Conservation (phyloP, 2,888 invertebrate species). For the Neria commutata region DNA sequence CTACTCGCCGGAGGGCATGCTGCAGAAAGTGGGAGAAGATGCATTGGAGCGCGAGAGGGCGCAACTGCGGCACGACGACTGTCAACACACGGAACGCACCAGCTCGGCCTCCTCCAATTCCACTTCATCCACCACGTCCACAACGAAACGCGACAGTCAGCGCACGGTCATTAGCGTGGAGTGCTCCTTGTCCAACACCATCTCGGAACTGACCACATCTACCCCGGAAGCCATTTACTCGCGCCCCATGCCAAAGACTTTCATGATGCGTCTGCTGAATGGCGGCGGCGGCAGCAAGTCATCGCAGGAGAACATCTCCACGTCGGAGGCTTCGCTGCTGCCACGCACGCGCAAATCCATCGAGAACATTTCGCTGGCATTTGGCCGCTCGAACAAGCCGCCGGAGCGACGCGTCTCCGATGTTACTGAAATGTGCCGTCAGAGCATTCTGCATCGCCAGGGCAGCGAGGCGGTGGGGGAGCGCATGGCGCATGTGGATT, state of each 20-base stretch:
- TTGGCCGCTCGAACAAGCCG: slow-evolving; percentile 49
- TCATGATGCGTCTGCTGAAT: slow-evolving; percentile 51
- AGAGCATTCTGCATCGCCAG: slow-evolving; percentile 70
- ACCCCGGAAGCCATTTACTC: slow-evolving; percentile 36
- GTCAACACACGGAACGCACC: slow-evolving; percentile 32
- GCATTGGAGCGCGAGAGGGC: slow-evolving; percentile 27
- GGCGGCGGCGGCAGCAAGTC: slow-evolving; percentile 33
- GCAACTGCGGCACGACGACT: background rate
- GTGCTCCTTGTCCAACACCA: slow-evolving; percentile 27
- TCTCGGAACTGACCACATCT: slow-evolving; percentile 23
- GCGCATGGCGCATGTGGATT: slow-evolving; percentile 86
- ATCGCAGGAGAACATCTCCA: slow-evolving; percentile 42
- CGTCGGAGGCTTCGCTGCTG: slow-evolving; percentile 53
- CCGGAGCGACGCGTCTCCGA: slow-evolving; percentile 59
- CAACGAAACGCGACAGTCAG: slow-evolving; percentile 49
- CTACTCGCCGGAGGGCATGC: slow-evolving; percentile 52
- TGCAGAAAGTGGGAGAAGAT: slow-evolving; percentile 54
- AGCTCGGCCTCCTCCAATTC: slow-evolving; percentile 36
- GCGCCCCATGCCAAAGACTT: slow-evolving; percentile 51
- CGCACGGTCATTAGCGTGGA: slow-evolving; percentile 45
- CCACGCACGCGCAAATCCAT: slow-evolving; percentile 51
- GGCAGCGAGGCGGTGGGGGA: slow-evolving; percentile 85
- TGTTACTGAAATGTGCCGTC: slow-evolving; percentile 58
- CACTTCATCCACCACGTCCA: slow-evolving; percentile 35
- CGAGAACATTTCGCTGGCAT: slow-evolving; percentile 47